These are phyloP conservation scores for Reticulitermes speratus DNA, from an alignment of 1,140 invertebrate species.

Conservation along the genomic window DNA sequence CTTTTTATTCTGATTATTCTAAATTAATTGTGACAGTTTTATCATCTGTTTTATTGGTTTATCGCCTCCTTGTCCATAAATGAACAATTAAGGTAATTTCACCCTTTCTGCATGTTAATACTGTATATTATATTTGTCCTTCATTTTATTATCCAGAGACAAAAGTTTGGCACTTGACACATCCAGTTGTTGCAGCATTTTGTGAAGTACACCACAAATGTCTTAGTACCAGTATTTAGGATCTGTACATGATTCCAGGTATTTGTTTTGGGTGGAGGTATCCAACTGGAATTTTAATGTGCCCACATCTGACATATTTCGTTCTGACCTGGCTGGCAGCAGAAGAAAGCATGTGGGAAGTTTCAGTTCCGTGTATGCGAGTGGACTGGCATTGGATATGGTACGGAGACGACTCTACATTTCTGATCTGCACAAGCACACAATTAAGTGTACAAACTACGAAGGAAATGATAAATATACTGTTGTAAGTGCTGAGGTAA, in stretches of 20 bases:
- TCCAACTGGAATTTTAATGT: not conserved
- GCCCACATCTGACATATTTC: slow-evolving; percentile 31
- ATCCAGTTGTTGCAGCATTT: no score
- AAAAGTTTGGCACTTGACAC: no score
- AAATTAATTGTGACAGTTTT: no score
- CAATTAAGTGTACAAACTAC: slow-evolving; percentile 38
- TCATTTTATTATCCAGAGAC: no score
- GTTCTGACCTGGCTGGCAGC: slow-evolving; percentile 36
- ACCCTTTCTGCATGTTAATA: no score
- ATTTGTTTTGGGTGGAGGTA: slow-evolving; percentile 15
- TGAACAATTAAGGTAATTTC: no score
- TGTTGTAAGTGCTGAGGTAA: slow-evolving; percentile 35
- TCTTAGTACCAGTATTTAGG: no score
- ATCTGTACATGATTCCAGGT: slow-evolving; percentile 8
- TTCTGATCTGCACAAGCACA: slow-evolving; percentile 36
- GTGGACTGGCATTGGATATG: slow-evolving; percentile 40
- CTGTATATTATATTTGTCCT: no score
- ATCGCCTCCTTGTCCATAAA: no score
- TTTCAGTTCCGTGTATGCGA: slow-evolving; percentile 28
- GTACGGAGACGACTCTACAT: slow-evolving; percentile 40
- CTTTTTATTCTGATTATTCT: no score
- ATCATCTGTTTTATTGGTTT: no score
- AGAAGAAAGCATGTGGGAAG: slow-evolving; percentile 33
- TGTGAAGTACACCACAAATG: no score
- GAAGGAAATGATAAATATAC: slow-evolving; percentile 36